These are phyloP conservation scores for Aphaenogaster floridana DNA, from an alignment of 1,140 invertebrate species.

Conservation along the genomic window DNA sequence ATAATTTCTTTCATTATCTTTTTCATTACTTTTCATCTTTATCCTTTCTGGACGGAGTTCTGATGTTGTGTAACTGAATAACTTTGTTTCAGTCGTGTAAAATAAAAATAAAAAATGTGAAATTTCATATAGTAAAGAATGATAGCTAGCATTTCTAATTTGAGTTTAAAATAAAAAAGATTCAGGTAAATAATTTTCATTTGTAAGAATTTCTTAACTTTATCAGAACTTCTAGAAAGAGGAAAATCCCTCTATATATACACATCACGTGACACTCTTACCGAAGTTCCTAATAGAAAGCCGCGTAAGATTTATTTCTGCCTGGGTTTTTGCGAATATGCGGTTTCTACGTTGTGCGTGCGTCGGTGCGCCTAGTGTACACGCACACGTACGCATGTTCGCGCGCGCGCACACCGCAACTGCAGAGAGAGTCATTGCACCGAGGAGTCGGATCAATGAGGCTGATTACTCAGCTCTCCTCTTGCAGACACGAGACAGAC, in stretches of 20 bases:
- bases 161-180: background rate
- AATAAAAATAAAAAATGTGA: background rate
- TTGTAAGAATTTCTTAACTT: background rate
- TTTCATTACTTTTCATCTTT: conserved; percentile 10
- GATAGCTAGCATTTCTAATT: background rate
- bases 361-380: background rate
- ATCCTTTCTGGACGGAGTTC: background rate
- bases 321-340: background rate
- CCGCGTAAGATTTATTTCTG: conserved; percentile 10
- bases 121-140: background rate
- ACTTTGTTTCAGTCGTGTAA: background rate
- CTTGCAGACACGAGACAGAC: conserved; percentile 57
- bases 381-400: background rate
- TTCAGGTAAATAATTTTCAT: background rate
- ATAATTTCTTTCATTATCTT: conserved; percentile 1
- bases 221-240: background rate
- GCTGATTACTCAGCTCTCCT: conserved; percentile 62
- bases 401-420: conserved; percentile 14
- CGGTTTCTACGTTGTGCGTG: background rate
- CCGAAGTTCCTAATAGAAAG: conserved; percentile 1
- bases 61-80: conserved; percentile 2
- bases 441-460: conserved; percentile 66
- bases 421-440: conserved; percentile 62
- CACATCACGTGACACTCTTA: background rate
- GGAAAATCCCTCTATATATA: background rate